Conservation (phyloP, 1,140 invertebrate genomes). For the Micrasema longulum region DNA sequence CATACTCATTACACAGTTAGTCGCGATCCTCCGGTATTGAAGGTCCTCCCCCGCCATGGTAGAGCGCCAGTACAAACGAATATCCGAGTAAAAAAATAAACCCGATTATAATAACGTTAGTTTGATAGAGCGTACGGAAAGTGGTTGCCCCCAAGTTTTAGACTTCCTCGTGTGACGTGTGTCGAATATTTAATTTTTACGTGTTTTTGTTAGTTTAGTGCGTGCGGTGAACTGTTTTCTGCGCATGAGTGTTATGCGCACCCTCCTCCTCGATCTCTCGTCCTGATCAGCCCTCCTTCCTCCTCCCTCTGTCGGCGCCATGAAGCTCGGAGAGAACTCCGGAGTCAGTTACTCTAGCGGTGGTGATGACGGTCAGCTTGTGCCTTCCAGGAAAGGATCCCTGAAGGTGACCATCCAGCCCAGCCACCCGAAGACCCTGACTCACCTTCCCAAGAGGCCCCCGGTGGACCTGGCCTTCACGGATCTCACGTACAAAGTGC, state of each 20-base stretch:
- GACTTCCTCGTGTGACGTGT: too few species aligned
- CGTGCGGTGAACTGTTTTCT: too few species aligned
- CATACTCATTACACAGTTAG: not conserved
- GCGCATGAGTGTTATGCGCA: too few species aligned
- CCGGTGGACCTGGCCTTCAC: constrained; percentile 90
- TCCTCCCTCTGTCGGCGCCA: not conserved
- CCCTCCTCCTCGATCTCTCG: too few species aligned
- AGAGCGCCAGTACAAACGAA: too few species aligned
- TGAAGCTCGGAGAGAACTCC: constrained; percentile 28
- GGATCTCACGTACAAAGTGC: constrained; percentile 87
- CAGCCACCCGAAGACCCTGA: constrained; percentile 80
- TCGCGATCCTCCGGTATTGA: constrained; percentile 1
- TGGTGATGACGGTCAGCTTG: constrained; percentile 35
- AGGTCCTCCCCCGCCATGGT: not conserved
- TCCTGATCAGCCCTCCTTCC: too few species aligned
- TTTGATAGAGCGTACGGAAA: too few species aligned
- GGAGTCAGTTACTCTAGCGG: constrained; percentile 18
- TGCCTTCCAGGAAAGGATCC: constrained; percentile 67
- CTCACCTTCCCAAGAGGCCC: constrained; percentile 85
- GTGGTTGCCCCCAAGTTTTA: too few species aligned
- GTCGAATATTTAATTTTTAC: too few species aligned
- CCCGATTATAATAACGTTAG: too few species aligned
- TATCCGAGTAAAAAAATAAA: too few species aligned
- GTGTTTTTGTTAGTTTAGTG: too few species aligned
- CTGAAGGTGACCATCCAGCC: constrained; percentile 71